Percentiles rank a stretch among this genome's conserved stretches.
Conservation (phyloP, 2,888 invertebrate genomes). For the Bedellia somnulentella region DNA sequence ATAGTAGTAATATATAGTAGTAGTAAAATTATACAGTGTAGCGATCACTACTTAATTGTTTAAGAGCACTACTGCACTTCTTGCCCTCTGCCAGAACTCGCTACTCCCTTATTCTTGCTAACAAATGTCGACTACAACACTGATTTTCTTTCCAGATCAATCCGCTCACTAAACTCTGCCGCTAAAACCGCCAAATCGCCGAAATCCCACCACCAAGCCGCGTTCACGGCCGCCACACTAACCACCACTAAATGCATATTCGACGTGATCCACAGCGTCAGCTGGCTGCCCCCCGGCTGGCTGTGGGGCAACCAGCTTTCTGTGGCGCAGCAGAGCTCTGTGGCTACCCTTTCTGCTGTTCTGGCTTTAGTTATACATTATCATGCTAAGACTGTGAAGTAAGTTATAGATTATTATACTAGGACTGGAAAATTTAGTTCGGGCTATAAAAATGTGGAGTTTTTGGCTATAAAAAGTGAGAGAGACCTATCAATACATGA, state of each 20-base stretch:
- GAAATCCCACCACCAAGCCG: constrained; percentile 23
- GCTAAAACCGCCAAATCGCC: constrained; percentile 21
- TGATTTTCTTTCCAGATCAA: constrained; percentile 21
- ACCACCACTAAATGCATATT: constrained; percentile 42
- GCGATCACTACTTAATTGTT: no score
- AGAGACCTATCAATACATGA: no score
- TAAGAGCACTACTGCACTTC: no score
- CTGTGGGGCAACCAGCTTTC: constrained; percentile 75
- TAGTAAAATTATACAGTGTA: no score
- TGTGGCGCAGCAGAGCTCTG: constrained; percentile 16
- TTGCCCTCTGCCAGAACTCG: no score
- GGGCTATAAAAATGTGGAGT: no score
- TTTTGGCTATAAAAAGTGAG: no score
- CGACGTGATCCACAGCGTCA: constrained; percentile 78
- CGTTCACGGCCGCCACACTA: constrained; percentile 33
- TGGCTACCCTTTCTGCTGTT: constrained; percentile 30
- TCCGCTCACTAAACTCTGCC: constrained; percentile 27
- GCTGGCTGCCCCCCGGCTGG: constrained; percentile 76
- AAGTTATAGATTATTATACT: no score
- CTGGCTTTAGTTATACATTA: constrained; percentile 35
- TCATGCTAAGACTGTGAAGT: constrained; percentile 23
- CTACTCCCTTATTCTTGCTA: no score
- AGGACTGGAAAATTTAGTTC: no score
- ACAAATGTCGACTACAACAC: no score
- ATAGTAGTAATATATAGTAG: no score